These are phyloP conservation scores for Erythrocercus mccallii DNA, from an alignment of 2,113 vertebrate genomes.

Conservation along the genomic window DNA sequence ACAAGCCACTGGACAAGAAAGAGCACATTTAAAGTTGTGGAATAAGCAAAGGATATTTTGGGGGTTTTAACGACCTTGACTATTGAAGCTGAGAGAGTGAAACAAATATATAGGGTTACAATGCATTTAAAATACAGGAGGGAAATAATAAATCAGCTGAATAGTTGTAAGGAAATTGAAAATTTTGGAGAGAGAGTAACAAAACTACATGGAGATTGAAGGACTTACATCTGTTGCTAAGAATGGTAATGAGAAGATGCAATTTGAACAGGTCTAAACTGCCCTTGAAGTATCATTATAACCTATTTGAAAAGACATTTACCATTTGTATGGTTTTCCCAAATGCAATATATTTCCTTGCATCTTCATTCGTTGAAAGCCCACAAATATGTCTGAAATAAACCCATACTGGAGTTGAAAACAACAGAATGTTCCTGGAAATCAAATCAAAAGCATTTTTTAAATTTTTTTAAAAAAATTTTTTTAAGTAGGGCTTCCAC, in stretches of 20 bases:
- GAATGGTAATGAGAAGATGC: conserved; percentile 63
- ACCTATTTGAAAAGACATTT: conserved; percentile 61
- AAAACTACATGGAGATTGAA: conserved; percentile 56
- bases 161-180: conserved; percentile 68
- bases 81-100: conserved; percentile 47
- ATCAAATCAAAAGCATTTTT: conserved; percentile 43
- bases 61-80: conserved; percentile 63
- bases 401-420: conserved; percentile 26
- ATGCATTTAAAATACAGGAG: conserved; percentile 60
- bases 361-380: neutral
- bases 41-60: conserved; percentile 48
- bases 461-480: no score
- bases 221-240: conserved; percentile 38
- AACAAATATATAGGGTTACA: conserved; percentile 66
- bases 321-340: conserved; percentile 34
- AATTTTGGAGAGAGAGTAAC: conserved; percentile 63
- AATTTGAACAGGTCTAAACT: conserved; percentile 40
- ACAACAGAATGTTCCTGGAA: conserved; percentile 23
- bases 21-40: conserved; percentile 61
- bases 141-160: conserved; percentile 70
- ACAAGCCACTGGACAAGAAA: conserved; percentile 66
- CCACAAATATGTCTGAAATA: conserved; percentile 41
- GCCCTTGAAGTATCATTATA: conserved; percentile 73
- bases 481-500: neutral
- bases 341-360: conserved; percentile 42